A percentile compares a stretch with the other conserved stretches of the same genome.
These are phyloP conservation scores for Standfussiana lucernea DNA, from an alignment of 2,888 invertebrate genomes.

Conservation along the genomic window DNA sequence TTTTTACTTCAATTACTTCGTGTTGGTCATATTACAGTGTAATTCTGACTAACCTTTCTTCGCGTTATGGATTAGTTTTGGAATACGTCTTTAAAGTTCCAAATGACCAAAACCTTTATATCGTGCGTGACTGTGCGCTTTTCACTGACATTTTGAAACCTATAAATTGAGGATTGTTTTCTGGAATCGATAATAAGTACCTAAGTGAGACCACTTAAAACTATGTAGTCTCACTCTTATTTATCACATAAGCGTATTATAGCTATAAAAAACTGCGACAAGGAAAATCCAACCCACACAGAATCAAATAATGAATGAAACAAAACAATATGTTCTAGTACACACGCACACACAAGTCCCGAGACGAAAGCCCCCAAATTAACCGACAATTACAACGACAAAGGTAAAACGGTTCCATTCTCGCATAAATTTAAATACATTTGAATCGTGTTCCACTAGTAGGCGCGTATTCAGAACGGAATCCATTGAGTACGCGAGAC, in stretches of 20 bases:
- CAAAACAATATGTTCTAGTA: conserved; percentile 26
- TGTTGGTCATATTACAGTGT: neutral
- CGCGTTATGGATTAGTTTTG: too few relatives aligned
- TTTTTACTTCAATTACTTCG: neutral
- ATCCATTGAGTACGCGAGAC: conserved; percentile 57
- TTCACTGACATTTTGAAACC: too few relatives aligned
- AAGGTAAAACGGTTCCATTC: conserved; percentile 54
- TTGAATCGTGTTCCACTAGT: conserved; percentile 50
- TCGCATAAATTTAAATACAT: conserved; percentile 61
- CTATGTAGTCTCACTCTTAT: neutral
- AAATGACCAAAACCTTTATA: neutral
- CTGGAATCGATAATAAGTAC: too few relatives aligned
- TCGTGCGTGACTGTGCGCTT: neutral
- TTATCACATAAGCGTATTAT: neutral
- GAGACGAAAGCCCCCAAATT: conserved; percentile 51
- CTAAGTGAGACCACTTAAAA: neutral
- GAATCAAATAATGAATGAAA: conserved; percentile 17
- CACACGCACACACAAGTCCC: conserved; percentile 12
- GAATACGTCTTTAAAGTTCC: too few relatives aligned
- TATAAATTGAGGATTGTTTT: too few relatives aligned
- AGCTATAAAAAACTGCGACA: too few relatives aligned
- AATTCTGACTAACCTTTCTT: neutral
- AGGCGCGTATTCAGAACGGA: conserved; percentile 44
- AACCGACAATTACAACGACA: conserved; percentile 58
- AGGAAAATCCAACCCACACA: neutral